These are phyloP conservation scores for Ips typographus DNA, from an alignment of 1,140 invertebrate species.

Conservation along the genomic window DNA sequence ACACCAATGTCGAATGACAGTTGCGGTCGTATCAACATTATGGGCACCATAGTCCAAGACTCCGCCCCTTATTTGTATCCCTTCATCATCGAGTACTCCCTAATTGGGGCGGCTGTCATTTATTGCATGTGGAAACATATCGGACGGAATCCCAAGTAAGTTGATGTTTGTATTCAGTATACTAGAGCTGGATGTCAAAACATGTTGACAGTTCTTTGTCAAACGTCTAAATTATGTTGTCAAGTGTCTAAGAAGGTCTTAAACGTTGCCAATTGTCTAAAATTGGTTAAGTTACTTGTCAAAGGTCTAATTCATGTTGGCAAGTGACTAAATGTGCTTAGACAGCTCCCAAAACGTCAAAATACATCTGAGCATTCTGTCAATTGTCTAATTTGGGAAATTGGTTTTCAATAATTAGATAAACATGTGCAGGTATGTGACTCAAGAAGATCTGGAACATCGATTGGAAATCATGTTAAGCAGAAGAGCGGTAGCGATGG, in stretches of 20 bases:
- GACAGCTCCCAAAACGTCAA: too few species aligned
- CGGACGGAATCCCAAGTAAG: conserved; percentile 74
- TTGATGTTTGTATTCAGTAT: too few species aligned
- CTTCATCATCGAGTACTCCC: conserved; percentile 95
- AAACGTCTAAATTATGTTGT: conserved; percentile 16
- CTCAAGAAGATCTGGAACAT: conserved; percentile 82
- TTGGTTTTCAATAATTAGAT: background rate
- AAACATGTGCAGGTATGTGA: conserved; percentile 58
- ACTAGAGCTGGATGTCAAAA: background rate
- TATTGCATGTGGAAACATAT: conserved; percentile 98
- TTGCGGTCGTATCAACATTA: conserved; percentile 83
- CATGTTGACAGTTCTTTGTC: background rate
- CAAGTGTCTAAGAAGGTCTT: too few species aligned
- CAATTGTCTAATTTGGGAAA: too few species aligned
- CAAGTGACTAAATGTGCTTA: too few species aligned
- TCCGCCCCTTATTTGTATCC: conserved; percentile 92
- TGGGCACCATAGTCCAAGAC: conserved; percentile 90
- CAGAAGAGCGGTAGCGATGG: conserved; percentile 77
- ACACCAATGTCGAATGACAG: conserved; percentile 48
- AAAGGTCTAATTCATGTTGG: too few species aligned
- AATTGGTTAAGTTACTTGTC: too few species aligned
- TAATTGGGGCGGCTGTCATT: conserved; percentile 95
- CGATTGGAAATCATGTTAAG: conserved; percentile 81
- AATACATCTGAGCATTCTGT: too few species aligned
- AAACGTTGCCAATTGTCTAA: too few species aligned